Conservation (phyloP, 37 sponge, comb jelly and placozoan genomes). For the Beroe forskalii region DNA sequence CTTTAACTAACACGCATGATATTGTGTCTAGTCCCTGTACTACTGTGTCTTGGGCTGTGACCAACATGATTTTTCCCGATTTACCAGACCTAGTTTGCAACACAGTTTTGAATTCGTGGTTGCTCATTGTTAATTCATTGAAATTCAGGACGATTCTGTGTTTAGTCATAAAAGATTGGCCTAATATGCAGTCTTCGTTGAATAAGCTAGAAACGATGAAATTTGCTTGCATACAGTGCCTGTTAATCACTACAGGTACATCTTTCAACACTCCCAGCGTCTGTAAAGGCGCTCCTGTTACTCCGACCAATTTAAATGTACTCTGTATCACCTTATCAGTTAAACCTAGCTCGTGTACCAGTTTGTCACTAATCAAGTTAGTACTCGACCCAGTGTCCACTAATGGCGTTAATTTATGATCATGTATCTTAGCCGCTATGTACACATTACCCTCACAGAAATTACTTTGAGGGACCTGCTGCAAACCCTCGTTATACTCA, state of each 20-base stretch:
- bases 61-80: neutral
- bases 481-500: too few relatives aligned
- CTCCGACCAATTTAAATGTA: neutral
- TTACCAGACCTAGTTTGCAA: neutral
- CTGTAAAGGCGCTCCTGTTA: neutral
- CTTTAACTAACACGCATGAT: neutral
- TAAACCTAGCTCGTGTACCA: neutral
- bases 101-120: neutral
- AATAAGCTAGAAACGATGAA: slow-evolving; percentile 1
- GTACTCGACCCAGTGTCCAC: slow-evolving; percentile 34
- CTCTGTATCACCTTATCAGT: neutral
- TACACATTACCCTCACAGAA: neutral
- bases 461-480: neutral
- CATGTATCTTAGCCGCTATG: neutral
- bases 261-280: neutral
- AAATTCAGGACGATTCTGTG: neutral
- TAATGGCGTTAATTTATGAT: neutral
- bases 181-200: slow-evolving; percentile 37
- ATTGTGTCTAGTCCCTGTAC: neutral
- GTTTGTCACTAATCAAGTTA: neutral
- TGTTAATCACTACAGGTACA: neutral
- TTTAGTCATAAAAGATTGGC: neutral
- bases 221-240: neutral
- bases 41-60: neutral
- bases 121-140: neutral